A percentile compares a stretch with the other conserved stretches of the same genome.
phyloP scores from a whole-genome alignment of 2,797 vertebrate species.

The Bradypus variegatus region DNA sequence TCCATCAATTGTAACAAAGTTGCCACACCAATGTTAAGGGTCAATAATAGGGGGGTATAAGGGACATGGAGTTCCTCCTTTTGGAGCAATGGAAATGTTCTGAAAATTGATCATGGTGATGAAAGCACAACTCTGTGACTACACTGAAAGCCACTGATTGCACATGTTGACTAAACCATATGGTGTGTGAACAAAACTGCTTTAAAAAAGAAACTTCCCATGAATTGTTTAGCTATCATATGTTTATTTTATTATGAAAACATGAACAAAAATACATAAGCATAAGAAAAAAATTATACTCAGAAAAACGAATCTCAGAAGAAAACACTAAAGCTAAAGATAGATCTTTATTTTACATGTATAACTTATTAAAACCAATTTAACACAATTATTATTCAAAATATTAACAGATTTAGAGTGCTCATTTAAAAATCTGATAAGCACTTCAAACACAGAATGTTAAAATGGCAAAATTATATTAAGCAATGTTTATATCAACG shows the following conservation, averaged over 20 bases:
- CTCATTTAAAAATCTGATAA: conserved; percentile 52
- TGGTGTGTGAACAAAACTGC: too few relatives aligned
- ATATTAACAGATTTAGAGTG: conserved; percentile 51
- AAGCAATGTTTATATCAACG: neutral
- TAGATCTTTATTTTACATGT: conserved; percentile 54
- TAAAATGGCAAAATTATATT: neutral
- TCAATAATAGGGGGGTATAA: too few relatives aligned
- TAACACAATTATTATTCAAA: conserved; percentile 58
- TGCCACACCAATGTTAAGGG: too few relatives aligned
- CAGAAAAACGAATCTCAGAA: neutral
- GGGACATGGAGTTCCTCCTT: too few relatives aligned
- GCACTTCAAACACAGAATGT: conserved; percentile 45
- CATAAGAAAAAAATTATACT: neutral
- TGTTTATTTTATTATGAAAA: neutral
- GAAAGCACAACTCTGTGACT: too few relatives aligned
- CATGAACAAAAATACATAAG: neutral
- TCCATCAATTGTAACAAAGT: too few relatives aligned
- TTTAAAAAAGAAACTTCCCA: neutral
- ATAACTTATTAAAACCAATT: conserved; percentile 61
- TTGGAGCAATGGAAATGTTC: too few relatives aligned
- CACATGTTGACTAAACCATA: too few relatives aligned
- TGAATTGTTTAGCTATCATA: neutral
- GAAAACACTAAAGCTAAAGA: conserved; percentile 1
- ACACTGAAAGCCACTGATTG: too few relatives aligned
- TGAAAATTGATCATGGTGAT: too few relatives aligned